Conservation (phyloP, 2,113 vertebrate species). For the Vombatus ursinus region DNA sequence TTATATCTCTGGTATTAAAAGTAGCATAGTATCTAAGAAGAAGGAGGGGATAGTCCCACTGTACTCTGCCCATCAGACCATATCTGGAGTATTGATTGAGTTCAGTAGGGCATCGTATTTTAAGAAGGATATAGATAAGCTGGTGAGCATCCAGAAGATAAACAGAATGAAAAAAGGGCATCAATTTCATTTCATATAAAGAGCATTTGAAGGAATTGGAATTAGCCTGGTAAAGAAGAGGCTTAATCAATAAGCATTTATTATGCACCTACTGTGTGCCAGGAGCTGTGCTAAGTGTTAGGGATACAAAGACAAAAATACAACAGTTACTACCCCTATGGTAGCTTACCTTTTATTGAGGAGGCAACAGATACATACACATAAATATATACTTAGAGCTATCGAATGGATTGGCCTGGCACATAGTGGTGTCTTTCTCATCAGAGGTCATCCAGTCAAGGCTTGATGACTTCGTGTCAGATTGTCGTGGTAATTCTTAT, state of each 20-base stretch:
- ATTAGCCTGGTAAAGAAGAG: neutral
- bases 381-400: no score
- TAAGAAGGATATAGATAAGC: neutral
- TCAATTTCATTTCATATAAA: neutral
- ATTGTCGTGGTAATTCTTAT: neutral
- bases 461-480: neutral
- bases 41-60: neutral
- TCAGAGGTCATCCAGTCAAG: neutral
- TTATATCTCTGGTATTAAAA: neutral
- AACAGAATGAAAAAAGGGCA: neutral
- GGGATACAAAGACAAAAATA: neutral
- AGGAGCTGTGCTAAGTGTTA: neutral
- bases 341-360: neutral
- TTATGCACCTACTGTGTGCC: neutral
- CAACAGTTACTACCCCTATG: neutral
- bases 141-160: neutral
- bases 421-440: neutral
- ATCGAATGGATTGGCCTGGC: neutral
- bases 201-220: neutral
- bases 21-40: neutral
- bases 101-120: neutral
- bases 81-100: no score
- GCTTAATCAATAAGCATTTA: neutral
- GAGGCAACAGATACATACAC: neutral
- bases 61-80: neutral